Conservation (phyloP, 1,140 invertebrate genomes). For the Cataglyphis hispanica region DNA sequence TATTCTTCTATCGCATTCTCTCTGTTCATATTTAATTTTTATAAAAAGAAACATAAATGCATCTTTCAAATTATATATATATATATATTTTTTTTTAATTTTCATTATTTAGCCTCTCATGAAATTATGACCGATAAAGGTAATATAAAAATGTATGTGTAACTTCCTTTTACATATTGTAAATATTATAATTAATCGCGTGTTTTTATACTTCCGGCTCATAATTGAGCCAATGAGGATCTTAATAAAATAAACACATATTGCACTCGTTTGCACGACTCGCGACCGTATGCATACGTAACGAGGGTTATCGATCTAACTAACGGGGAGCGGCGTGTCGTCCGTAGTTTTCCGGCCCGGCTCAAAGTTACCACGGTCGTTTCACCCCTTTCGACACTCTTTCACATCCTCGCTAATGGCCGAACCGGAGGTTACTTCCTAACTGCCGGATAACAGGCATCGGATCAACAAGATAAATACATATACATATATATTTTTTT, state of each 20-base stretch:
- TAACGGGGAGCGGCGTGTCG: constrained; percentile 53
- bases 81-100: not conserved
- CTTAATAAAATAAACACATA: not conserved
- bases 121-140: too few species aligned
- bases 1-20: not conserved
- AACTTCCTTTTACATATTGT: not conserved
- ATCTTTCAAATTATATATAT: not conserved
- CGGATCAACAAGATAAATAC: not conserved
- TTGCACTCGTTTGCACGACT: not conserved
- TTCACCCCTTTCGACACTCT: constrained; percentile 24
- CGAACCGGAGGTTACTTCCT: constrained; percentile 18
- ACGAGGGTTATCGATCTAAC: constrained; percentile 64
- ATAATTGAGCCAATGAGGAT: not conserved
- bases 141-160: too few species aligned
- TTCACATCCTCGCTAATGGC: constrained; percentile 36
- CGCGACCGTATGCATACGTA: constrained; percentile 37
- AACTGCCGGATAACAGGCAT: constrained; percentile 48
- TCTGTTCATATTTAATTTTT: too few species aligned
- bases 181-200: not conserved
- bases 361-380: constrained; percentile 42
- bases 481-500: not conserved
- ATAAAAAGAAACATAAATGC: not conserved
- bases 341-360: constrained; percentile 55
- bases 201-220: not conserved
- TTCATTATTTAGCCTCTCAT: too few species aligned